A percentile compares a stretch with the other conserved stretches of the same genome.
Evolutionary conservation across 2,888 invertebrate genomes (phyloP).

Genomic region (Lamproptera curius): DNA sequence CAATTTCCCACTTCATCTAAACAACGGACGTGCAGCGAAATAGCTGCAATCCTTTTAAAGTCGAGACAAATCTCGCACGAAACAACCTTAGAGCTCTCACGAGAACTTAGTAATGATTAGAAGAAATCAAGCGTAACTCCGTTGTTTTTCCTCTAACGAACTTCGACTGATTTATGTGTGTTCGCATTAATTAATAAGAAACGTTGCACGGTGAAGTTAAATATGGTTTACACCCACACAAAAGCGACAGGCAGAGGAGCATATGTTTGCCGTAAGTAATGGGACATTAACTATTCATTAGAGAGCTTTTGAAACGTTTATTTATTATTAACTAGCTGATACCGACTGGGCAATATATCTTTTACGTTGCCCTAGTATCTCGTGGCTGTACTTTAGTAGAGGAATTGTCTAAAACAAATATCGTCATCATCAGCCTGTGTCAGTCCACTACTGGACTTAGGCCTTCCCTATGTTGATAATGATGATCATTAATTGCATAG

Average conservation of each 20-base stretch:
- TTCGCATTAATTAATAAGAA: conserved; percentile 74
- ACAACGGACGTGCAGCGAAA: conserved; percentile 20
- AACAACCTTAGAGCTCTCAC: too few species aligned
- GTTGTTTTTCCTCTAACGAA: conserved; percentile 68
- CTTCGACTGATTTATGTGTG: conserved; percentile 73
- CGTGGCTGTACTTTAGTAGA: too few species aligned
- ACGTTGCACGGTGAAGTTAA: conserved; percentile 51
- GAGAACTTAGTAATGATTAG: conserved; percentile 31
- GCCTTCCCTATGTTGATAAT: too few species aligned
- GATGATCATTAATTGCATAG: too few species aligned
- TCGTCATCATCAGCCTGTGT: too few species aligned
- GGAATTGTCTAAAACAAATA: too few species aligned
- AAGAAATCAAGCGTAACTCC: conserved; percentile 51
- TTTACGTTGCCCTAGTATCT: background rate
- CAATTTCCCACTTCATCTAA: conserved; percentile 23
- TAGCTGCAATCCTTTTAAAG: too few species aligned
- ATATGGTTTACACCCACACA: conserved; percentile 43
- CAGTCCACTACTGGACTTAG: too few species aligned
- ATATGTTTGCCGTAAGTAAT: conserved; percentile 31
- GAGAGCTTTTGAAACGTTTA: conserved; percentile 24
- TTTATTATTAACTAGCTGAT: conserved; percentile 21
- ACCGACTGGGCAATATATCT: background rate
- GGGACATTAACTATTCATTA: conserved; percentile 29
- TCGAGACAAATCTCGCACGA: too few species aligned
- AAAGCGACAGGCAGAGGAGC: conserved; percentile 9